Evolutionary conservation across 2,888 invertebrate genomes (phyloP).

Genomic region (Pachycephus smyrnensis): DNA sequence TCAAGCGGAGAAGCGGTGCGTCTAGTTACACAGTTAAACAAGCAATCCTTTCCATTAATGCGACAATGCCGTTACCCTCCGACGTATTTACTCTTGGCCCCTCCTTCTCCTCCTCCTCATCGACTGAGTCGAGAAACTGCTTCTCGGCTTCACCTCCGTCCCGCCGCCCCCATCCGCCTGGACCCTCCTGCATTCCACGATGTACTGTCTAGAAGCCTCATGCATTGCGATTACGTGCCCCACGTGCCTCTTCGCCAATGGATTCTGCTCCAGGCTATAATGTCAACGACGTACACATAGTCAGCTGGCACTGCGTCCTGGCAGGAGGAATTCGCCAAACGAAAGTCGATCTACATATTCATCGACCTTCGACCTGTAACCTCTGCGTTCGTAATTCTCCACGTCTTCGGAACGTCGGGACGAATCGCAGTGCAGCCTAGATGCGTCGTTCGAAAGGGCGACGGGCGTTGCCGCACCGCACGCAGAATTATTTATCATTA

Average conservation of each 20-base stretch:
- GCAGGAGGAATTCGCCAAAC: not conserved
- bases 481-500: slow-evolving; percentile 53
- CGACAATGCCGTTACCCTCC: slow-evolving; percentile 58
- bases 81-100: slow-evolving; percentile 49
- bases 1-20: slow-evolving; percentile 56
- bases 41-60: slow-evolving; percentile 65
- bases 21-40: slow-evolving; percentile 56
- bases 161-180: not conserved
- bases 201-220: no score
- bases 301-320: no score
- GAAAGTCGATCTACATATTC: slow-evolving; percentile 47
- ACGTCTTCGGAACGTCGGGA: not conserved
- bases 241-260: not conserved
- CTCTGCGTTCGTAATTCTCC: not conserved
- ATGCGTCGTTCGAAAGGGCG: not conserved
- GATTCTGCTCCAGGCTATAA: no score
- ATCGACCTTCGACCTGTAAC: slow-evolving; percentile 25
- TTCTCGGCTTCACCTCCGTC: slow-evolving; percentile 3
- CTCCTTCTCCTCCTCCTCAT: not conserved
- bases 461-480: slow-evolving; percentile 9
- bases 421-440: not conserved
- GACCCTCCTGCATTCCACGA: not conserved
- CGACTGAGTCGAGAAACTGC: slow-evolving; percentile 12
- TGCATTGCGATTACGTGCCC: not conserved
- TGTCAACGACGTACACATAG: no score